Percentiles rank a stretch among this genome's conserved stretches.
Evolutionary conservation across 2,797 vertebrate genomes (phyloP).

Genomic region (Lepus townsendii): DNA sequence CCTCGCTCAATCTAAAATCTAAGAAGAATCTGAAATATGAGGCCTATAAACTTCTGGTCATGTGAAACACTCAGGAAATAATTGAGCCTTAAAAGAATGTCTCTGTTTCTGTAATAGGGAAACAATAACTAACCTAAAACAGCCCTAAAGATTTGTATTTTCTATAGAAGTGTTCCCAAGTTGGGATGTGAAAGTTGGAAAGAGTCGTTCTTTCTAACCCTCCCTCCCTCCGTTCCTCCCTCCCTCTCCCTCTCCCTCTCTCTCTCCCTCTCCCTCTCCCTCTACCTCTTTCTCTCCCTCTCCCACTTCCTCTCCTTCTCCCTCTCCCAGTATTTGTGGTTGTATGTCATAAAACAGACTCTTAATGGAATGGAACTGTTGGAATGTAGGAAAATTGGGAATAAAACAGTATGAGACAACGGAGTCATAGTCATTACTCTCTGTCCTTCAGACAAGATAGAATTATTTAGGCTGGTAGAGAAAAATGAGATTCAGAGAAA

Average conservation of each 20-base stretch:
- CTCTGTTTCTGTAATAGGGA: background rate
- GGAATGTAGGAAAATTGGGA: background rate
- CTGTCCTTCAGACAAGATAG: background rate
- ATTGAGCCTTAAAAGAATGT: background rate
- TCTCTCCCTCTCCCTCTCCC: background rate
- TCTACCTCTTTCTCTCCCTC: background rate
- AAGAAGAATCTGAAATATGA: conserved; percentile 24
- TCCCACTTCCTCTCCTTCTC: too few relatives aligned
- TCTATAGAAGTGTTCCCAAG: conserved; percentile 19
- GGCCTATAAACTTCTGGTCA: conserved; percentile 35
- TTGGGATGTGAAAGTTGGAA: background rate
- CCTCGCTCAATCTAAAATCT: conserved; percentile 10
- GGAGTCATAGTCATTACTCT: background rate
- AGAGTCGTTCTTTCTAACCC: background rate
- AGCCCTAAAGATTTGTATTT: conserved; percentile 56
- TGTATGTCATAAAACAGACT: background rate
- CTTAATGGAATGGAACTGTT: background rate
- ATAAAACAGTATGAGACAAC: background rate
- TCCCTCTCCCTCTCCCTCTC: background rate
- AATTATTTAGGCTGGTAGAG: background rate
- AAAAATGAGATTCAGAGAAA: background rate
- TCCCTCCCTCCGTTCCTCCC: too few relatives aligned
- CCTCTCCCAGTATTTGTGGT: background rate
- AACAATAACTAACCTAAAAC: conserved; percentile 27
- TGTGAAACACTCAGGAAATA: conserved; percentile 40